A percentile compares a stretch with the other conserved stretches of the same genome.
Conservation (phyloP, 1,140 invertebrate genomes). For the Mizuhopecten yessoensis region DNA sequence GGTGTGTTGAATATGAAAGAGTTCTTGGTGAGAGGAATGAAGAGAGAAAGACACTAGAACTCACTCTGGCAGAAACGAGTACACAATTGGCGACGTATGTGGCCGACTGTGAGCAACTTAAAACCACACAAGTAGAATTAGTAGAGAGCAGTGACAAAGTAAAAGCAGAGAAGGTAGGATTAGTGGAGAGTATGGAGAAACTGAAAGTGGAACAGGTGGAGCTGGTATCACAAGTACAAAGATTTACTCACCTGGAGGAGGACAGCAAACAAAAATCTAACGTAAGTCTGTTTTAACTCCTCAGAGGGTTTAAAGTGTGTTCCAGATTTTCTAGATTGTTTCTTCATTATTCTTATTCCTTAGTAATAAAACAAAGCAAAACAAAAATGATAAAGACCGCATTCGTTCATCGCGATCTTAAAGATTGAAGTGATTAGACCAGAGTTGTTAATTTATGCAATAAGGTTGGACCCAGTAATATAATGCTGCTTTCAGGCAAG, state of each 20-base stretch:
- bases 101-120: neutral
- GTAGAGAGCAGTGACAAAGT: neutral
- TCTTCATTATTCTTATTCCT: no score
- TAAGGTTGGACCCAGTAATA: no score
- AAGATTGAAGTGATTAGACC: no score
- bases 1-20: conserved; percentile 34
- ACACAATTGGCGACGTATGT: neutral
- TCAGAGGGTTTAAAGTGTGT: neutral
- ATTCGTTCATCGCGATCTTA: no score
- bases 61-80: neutral
- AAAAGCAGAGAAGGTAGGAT: neutral
- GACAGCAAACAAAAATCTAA: conserved; percentile 60
- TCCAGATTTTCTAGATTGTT: no score
- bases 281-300: conserved; percentile 45
- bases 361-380: no score
- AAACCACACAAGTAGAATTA: conserved; percentile 8
- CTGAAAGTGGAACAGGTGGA: conserved; percentile 44
- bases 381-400: no score
- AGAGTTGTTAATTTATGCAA: no score
- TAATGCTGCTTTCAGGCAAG: no score
- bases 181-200: conserved; percentile 19
- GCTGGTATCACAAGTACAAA: conserved; percentile 72
- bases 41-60: neutral
- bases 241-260: conserved; percentile 45
- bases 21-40: neutral